phyloP scores from a whole-genome alignment of 1,140 invertebrate species.

The Telenomus remus region DNA sequence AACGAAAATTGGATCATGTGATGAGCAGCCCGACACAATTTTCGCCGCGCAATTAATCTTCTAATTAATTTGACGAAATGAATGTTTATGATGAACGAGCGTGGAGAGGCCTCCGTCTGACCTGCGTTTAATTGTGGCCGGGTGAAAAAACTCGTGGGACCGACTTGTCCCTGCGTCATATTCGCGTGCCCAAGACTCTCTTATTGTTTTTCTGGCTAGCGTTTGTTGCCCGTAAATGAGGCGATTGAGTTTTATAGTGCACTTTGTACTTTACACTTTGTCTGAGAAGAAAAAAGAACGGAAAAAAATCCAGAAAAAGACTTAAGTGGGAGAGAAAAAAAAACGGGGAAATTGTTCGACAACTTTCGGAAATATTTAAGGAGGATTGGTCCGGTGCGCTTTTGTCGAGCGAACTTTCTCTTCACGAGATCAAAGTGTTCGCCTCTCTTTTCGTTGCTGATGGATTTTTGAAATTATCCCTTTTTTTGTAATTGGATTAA shows the following conservation, averaged over 20 bases:
- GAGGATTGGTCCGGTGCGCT: neutral
- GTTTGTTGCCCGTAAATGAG: conserved; percentile 21
- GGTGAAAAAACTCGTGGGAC: no score
- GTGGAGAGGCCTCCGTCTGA: neutral
- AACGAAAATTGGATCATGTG: conserved; percentile 13
- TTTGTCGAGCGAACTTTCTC: conserved; percentile 25
- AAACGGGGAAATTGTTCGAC: conserved; percentile 10
- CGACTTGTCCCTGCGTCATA: conserved; percentile 20
- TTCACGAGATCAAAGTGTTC: conserved; percentile 24
- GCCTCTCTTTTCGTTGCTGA: conserved; percentile 9
- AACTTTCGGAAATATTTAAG: conserved; percentile 36
- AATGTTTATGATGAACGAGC: conserved; percentile 11
- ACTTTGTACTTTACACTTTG: conserved; percentile 25
- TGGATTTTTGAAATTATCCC: neutral
- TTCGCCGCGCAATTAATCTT: conserved; percentile 20
- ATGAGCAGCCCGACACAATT: neutral
- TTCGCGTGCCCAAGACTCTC: conserved; percentile 15
- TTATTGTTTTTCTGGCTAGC: conserved; percentile 16
- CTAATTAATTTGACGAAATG: conserved; percentile 1
- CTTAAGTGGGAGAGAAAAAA: no score
- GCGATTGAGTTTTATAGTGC: conserved; percentile 27
- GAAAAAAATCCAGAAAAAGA: no score
- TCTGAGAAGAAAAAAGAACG: conserved; percentile 5
- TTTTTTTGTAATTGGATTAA: conserved; percentile 19
- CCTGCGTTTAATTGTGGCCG: no score